Base-by-base conservation (phyloP, 2,888 invertebrate genomes). In the Dromius quadrimaculatus region DNA sequence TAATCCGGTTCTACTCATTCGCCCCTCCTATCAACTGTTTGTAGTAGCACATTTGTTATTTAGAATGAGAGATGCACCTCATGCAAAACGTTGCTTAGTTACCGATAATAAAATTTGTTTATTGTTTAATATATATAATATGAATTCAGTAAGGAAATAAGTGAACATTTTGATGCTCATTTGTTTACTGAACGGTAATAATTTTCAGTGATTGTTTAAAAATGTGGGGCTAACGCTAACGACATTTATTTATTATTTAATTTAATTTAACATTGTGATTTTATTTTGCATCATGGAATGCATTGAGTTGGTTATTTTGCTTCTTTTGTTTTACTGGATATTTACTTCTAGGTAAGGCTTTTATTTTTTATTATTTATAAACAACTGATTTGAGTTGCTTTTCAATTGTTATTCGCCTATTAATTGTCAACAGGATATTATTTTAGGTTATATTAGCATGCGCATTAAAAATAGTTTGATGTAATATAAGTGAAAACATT, bases 51-150 rank as follows among this genome's bases (percentile, higher is more conserved):
- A 45, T 50, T 20, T 68, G 28, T 68, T 36, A 43, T 57, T 68
- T 22, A 32, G 57, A 54, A n/a, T n/a, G 66, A 32, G 68, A 68
- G 59, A 59, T 57, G 68, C 32, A 43, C 19, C n/a, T n/a, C n/a
- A 45, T 34, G 68, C 43, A 66, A 15, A 66, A 19, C 68, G 68
- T 68, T 68, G 68, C 68, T 68, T 57, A 4, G 68, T 68, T 64
- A 64, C 64, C 64, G 64, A 43, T 45, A 36, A 28, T 20, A 66
- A 28, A 64, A 38, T 23, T 57, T 43, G 43, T 43, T 59, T 63
- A 22, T 43, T 62, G 41, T 19, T 38, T 62, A 47, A 23, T 5
- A 47, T 15, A 15, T 41, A 28, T 41, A 15, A 15, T 11, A 41
- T 9, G 15, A 11, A 41, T 15, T 2, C 36, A 41, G 13, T 15